A percentile compares a stretch with the other conserved stretches of the same genome.
phyloP scores from a whole-genome alignment of 2,113 vertebrate genomes.

The Tylochromis polylepis region DNA sequence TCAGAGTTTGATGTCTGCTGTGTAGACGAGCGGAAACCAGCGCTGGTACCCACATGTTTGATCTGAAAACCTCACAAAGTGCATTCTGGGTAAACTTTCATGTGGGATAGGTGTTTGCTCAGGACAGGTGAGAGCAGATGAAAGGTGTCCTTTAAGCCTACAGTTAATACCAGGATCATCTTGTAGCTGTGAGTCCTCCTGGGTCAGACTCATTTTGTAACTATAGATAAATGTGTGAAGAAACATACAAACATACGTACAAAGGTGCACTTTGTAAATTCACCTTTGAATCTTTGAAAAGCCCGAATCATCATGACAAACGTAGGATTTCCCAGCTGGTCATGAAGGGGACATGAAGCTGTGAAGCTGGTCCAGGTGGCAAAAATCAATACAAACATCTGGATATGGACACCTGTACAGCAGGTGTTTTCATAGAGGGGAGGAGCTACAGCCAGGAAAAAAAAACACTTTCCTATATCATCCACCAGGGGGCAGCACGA shows the following conservation, averaged over 20 bases:
- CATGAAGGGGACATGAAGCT: not conserved
- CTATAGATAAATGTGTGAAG: not conserved
- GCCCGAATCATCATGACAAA: fast-evolving
- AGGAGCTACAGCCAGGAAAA: not conserved
- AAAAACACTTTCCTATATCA: not conserved
- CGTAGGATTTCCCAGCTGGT: not conserved
- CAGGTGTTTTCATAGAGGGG: not conserved
- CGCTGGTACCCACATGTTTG: too few species aligned
- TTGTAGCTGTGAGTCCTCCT: not conserved
- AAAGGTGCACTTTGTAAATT: not conserved
- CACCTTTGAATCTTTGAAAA: not conserved
- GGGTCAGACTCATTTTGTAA: not conserved
- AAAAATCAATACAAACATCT: not conserved
- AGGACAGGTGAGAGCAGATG: too few species aligned
- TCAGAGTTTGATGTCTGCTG: not conserved
- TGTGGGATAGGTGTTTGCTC: not conserved
- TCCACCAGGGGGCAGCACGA: not conserved
- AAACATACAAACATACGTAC: too few species aligned
- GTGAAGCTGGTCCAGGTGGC: not conserved
- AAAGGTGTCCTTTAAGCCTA: not conserved
- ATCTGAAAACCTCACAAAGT: not conserved
- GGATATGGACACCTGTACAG: too few species aligned
- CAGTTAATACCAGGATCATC: not conserved
- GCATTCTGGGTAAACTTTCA: not conserved
- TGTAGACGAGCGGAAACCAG: too few species aligned